Conservation (phyloP, 2,888 invertebrate species). For the Pachymerium ferrugineum region DNA sequence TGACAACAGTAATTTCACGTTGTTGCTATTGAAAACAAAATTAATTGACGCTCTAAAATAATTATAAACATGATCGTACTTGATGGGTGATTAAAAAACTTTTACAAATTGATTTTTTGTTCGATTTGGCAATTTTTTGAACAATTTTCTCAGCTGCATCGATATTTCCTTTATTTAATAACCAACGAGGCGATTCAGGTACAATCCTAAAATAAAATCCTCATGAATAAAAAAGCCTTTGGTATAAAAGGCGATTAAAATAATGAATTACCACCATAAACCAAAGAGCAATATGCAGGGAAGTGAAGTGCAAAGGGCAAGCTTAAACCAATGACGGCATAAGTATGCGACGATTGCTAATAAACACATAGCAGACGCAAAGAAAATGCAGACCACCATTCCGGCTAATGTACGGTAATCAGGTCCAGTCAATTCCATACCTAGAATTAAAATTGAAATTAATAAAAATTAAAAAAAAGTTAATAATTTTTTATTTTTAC, state of each 20-base stretch:
- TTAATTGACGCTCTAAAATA: no score
- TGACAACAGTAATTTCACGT: background rate
- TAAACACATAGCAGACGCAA: slow-evolving; percentile 71
- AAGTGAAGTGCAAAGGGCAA: slow-evolving; percentile 59
- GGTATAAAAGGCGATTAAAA: background rate
- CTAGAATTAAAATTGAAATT: slow-evolving; percentile 41
- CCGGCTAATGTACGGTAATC: slow-evolving; percentile 59
- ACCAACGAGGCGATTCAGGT: slow-evolving; percentile 87
- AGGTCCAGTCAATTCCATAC: slow-evolving; percentile 61
- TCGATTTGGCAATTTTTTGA: slow-evolving; percentile 68
- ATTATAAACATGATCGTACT: slow-evolving; percentile 44
- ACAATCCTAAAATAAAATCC: slow-evolving; percentile 55
- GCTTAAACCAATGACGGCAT: slow-evolving; percentile 58
- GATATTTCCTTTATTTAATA: slow-evolving; percentile 72
- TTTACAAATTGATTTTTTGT: slow-evolving; percentile 57
- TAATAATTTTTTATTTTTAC: slow-evolving; percentile 44
- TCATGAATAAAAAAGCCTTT: background rate
- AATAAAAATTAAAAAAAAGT: background rate
- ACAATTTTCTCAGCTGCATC: slow-evolving; percentile 75
- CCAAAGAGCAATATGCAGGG: slow-evolving; percentile 48
- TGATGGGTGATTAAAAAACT: slow-evolving; percentile 59
- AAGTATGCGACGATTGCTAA: slow-evolving; percentile 63
- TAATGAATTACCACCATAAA: slow-evolving; percentile 33
- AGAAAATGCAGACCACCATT: slow-evolving; percentile 61
- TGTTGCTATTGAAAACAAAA: background rate